Base-by-base conservation (phyloP, 2,113 vertebrate genomes). In the Dicentrarchus labrax region DNA sequence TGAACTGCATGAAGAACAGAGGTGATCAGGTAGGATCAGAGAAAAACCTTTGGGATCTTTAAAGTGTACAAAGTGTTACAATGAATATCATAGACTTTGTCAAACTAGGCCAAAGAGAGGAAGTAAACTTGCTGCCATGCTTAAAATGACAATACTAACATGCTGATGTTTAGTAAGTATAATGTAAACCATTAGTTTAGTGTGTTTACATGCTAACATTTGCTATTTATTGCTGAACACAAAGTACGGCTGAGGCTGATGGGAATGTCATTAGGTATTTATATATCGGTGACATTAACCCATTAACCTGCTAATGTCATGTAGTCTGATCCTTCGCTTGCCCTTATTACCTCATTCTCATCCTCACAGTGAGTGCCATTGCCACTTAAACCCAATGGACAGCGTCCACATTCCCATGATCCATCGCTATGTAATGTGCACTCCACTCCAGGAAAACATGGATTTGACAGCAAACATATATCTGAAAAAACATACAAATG, bases 281-380 rank as follows among this genome's bases (percentile, higher is more conserved):
- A 30, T 30, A 30, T 30, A 30, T 30, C 4, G 30, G 30, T 3
- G 30, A 30, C n/a, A 66, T 0, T 48, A 22, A 30, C n/a, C 64
- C 41, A 24, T 47, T 47, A 47, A 15, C 6, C 13, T 0, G 21
- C 6, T 50, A 15, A 30, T 68, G 45, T 68, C 45, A 68, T 19
- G 65, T 48, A 24, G 41, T 67, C 41, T 16, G 50, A 54, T n/a
- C 12, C 30, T 43, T 24, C 38, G 1, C 7, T 12, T 24, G 39
- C 15, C 2, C n/a, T n/a, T 13, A 19, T 67, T 68, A 98, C 98
- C 97, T 99, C 98, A 72, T 99, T 96, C 81, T 97, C 96, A 89
- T 99, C 98, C 84, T 99, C 97, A 79, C 98, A 99, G 82, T 95
- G 78, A 0, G 96, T 97, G 64, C 98, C 98, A 12, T 99, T 99